Percentiles rank a stretch among this genome's conserved stretches.
phyloP scores from a whole-genome alignment of 2,888 invertebrate species.

The Epistrophe eligans region DNA sequence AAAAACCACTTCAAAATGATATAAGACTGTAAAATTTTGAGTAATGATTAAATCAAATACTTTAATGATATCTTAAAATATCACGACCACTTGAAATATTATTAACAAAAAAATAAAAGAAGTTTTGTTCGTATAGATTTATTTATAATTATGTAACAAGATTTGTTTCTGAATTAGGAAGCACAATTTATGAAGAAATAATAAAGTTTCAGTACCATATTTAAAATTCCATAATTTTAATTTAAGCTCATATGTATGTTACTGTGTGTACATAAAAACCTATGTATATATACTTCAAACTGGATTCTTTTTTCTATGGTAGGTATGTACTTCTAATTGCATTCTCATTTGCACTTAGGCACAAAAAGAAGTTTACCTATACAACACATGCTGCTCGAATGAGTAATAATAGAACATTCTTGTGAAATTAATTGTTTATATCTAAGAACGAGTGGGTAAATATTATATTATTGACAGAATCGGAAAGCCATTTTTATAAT shows the following conservation, averaged over 20 bases:
- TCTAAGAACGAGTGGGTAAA: not conserved
- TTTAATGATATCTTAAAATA: not conserved
- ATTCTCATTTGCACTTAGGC: not conserved
- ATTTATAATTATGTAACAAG: too few species aligned
- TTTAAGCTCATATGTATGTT: not conserved
- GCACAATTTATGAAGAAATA: not conserved
- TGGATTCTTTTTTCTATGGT: not conserved
- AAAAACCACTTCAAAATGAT: slow-evolving; percentile 20
- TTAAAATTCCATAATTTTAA: not conserved
- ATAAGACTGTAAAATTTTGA: slow-evolving; percentile 16
- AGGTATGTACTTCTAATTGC: not conserved
- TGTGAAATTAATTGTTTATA: not conserved
- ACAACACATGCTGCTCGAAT: not conserved
- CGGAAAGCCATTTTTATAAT: not conserved
- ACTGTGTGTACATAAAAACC: too few species aligned
- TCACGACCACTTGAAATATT: not conserved
- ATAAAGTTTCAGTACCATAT: not conserved
- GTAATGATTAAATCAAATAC: slow-evolving; percentile 13
- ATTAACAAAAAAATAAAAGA: not conserved
- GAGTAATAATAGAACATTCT: not conserved
- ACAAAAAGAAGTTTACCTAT: not conserved
- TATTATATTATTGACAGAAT: not conserved
- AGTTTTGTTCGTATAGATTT: too few species aligned
- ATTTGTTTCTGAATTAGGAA: not conserved
- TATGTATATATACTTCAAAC: not conserved